Base-by-base conservation (phyloP, 2,113 vertebrate species). In the Bubo bubo region DNA sequence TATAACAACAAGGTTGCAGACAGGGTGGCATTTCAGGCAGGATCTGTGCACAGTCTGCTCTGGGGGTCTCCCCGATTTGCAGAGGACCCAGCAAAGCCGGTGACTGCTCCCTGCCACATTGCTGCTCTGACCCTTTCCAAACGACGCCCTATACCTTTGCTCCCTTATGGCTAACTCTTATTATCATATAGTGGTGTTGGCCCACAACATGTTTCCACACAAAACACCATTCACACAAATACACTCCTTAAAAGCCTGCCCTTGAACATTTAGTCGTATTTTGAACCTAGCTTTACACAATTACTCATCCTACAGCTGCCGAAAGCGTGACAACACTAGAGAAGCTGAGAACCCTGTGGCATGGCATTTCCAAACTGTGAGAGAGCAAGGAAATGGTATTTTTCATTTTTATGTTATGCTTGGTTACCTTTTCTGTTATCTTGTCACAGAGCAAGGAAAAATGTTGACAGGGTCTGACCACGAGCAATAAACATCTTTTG, bases 371-470 rank as follows among this genome's bases (percentile, higher is more conserved):
- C 49, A 86, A 91, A 67, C 23, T 6, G 1, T 20, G 60, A 93
- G 30, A 0, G 0, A 68, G 30, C 32, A 62, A 60, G 62, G 43
- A 91, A 95, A 79, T 0, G 6, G 53, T 34, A 53, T 70, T 93
- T 85, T 79, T 95, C 90, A 88, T 93, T 93, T 81, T 93, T 66
- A 75, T 59, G 74, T 63, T 76, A 83, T 8, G 86, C 90, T 71
- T 77, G 73, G 83, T 90, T 97, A 94, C 71, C 64, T 95, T 30
- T 74, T 45, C 74, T 70, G 70, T 86, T 97, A 92, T 70, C 90
- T 93, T 95, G 88, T 95, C 94, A 93, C 43, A 5, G 19, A 91
- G 53, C 83, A 90, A 96, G n/a, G 55, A 81, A 82, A 95, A 95
- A 90, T 24, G 50, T 79, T 97, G 17, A 9, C 35, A 77, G 43